Evolutionary conservation across 2,797 vertebrate genomes (phyloP).

Genomic region (Halcyon smyrnensis): DNA sequence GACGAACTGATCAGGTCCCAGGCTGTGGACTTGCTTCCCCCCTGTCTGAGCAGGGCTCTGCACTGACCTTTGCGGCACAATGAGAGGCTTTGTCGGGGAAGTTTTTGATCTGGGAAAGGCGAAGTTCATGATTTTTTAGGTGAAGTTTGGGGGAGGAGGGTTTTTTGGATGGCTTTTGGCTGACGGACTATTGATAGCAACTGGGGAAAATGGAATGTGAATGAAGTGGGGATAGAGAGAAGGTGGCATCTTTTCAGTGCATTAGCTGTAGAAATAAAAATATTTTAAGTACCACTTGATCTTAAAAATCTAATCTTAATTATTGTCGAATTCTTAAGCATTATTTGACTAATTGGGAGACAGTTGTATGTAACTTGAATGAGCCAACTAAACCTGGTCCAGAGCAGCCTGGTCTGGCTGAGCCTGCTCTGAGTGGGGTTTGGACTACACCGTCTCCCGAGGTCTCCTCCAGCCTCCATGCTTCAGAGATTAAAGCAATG

Average conservation of each 20-base stretch:
- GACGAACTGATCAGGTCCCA: background rate
- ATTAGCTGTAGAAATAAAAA: background rate
- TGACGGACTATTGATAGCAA: background rate
- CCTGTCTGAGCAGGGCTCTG: background rate
- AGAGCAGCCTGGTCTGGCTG: background rate
- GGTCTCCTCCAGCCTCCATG: rapidly evolving
- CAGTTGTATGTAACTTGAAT: background rate
- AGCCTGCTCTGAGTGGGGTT: rapidly evolving
- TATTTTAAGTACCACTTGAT: background rate
- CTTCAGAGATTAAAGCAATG: background rate
- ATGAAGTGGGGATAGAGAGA: background rate
- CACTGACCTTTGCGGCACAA: background rate
- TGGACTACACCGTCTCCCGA: background rate
- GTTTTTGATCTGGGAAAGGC: background rate
- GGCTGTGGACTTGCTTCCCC: background rate
- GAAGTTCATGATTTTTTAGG: background rate
- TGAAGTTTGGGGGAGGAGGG: background rate
- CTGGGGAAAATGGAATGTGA: background rate
- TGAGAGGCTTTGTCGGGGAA: rapidly evolving
- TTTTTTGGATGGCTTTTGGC: background rate
- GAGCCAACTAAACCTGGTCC: rapidly evolving
- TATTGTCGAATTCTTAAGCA: background rate
- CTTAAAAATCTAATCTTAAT: background rate
- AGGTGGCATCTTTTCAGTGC: background rate
- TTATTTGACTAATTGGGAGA: background rate